phyloP scores from a whole-genome alignment of 2,888 invertebrate genomes.

The Agrilus biguttatus region DNA sequence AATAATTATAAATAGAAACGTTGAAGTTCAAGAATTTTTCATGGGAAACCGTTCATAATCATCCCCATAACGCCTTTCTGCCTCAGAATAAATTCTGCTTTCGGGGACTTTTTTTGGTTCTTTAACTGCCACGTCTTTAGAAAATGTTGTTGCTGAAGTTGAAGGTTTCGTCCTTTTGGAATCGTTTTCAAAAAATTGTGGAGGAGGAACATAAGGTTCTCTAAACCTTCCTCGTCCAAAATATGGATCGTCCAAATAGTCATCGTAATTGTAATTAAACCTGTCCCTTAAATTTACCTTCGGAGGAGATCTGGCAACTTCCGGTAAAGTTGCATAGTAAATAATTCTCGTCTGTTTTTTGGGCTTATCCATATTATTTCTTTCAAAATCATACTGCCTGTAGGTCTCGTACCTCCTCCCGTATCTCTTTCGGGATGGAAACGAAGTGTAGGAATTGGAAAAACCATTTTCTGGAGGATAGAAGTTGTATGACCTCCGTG shows the following conservation, averaged over 20 bases:
- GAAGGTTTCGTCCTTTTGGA: constrained; percentile 14
- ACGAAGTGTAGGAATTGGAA: no score
- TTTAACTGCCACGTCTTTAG: constrained; percentile 26
- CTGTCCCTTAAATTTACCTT: constrained; percentile 41
- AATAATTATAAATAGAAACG: no score
- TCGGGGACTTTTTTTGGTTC: constrained; percentile 29
- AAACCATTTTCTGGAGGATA: no score
- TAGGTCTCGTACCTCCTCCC: background rate
- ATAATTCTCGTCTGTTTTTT: constrained; percentile 48
- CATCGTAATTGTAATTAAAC: constrained; percentile 22
- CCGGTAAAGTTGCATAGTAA: constrained; percentile 56
- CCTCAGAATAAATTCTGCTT: constrained; percentile 27
- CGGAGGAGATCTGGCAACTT: constrained; percentile 47
- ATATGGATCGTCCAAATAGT: constrained; percentile 12
- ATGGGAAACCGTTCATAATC: no score
- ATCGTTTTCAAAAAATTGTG: constrained; percentile 15
- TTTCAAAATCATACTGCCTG: constrained; percentile 5
- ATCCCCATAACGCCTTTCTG: constrained; percentile 18
- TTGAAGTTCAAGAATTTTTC: no score
- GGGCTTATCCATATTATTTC: constrained; percentile 22
- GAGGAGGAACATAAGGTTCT: constrained; percentile 11
- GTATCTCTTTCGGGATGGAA: no score
- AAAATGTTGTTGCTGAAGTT: constrained; percentile 24
- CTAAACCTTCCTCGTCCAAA: constrained; percentile 12
- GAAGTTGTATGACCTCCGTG: no score